Percentiles rank a stretch among this genome's conserved stretches.
phyloP scores from a whole-genome alignment of 2,888 invertebrate species.

The Apoda limacodes region DNA sequence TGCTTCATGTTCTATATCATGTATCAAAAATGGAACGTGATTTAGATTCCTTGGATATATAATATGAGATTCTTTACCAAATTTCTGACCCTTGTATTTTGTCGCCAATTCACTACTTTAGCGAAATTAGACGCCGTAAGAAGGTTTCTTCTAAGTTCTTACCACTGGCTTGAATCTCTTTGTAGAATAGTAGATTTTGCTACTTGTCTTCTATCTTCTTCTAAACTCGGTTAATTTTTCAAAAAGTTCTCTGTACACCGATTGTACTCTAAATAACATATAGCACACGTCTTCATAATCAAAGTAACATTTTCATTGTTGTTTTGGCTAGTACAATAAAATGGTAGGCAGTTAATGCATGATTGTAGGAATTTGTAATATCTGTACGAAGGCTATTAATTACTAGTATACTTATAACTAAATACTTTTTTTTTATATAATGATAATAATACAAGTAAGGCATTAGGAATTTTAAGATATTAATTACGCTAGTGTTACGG shows the following conservation, averaged over 20 bases:
- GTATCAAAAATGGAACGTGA: conserved; percentile 8
- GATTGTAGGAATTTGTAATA: too few species aligned
- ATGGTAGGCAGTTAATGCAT: too few species aligned
- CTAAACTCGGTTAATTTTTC: conserved; percentile 4
- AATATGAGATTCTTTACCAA: conserved; percentile 5
- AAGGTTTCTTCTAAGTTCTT: conserved; percentile 14
- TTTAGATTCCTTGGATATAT: neutral
- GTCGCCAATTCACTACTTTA: conserved; percentile 13
- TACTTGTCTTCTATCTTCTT: conserved; percentile 7
- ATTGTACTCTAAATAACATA: neutral
- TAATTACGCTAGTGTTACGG: too few species aligned
- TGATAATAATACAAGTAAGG: too few species aligned
- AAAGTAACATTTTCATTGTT: too few species aligned
- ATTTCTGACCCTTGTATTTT: conserved; percentile 4
- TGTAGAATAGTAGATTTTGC: conserved; percentile 13
- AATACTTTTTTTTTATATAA: too few species aligned
- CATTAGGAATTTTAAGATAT: too few species aligned
- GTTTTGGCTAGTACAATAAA: too few species aligned
- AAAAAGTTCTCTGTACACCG: conserved; percentile 2
- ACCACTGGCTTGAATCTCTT: conserved; percentile 15
- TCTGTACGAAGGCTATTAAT: too few species aligned
- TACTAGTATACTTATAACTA: too few species aligned
- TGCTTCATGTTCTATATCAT: conserved; percentile 15
- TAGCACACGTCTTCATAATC: too few species aligned
- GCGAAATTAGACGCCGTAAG: conserved; percentile 20